Evolutionary conservation across 2,888 invertebrate genomes (phyloP), one percentile per base, ranked within the genome.

Genomic region (Polia nebulosa): DNA sequence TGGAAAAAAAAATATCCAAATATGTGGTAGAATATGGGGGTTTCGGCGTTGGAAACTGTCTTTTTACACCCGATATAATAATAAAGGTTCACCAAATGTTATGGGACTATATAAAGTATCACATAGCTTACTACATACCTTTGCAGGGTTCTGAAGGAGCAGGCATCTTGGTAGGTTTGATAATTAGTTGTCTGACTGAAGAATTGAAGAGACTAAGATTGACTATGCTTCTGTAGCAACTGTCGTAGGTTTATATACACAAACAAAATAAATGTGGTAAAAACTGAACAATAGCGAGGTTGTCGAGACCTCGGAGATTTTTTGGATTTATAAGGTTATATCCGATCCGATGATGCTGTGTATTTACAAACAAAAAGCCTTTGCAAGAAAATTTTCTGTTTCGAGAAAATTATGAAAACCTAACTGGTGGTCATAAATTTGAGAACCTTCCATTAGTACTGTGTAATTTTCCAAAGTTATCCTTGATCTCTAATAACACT

Each of bases 101-200:
- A n/a, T n/a, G n/a, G n/a, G n/a, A n/a, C n/a, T n/a, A n/a, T n/a
- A n/a, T n/a, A n/a, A n/a, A n/a, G n/a, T n/a, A n/a, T n/a, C n/a
- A n/a, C n/a, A n/a, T n/a, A n/a, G n/a, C n/a, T n/a, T 20, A 53
- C 34, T 29, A 62, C 89, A 88, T 91, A 96, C 96, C 96, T 93
- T 96, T 96, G 88, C 96, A 96, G 44, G 95, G 88, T 81, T 96
- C 96, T 79, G 94, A 93, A 20, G 96, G 96, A 32, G 96, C 95
- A 76, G 96, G 96, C 96, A 96, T 96, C 58, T 89, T 92, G 80
- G 17, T 56, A 45, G 25, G 32, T 69, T 67, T 41, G 5, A 65
- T 76, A 67, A 53, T 52, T 36, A 29, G 11, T 53, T 32, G 32
- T n/a, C 51, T 32, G 36, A 29, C 41, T 52, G 69, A 58, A 67